phyloP scores from a whole-genome alignment of 2,113 vertebrate species.

The Australoheros scitulus region DNA sequence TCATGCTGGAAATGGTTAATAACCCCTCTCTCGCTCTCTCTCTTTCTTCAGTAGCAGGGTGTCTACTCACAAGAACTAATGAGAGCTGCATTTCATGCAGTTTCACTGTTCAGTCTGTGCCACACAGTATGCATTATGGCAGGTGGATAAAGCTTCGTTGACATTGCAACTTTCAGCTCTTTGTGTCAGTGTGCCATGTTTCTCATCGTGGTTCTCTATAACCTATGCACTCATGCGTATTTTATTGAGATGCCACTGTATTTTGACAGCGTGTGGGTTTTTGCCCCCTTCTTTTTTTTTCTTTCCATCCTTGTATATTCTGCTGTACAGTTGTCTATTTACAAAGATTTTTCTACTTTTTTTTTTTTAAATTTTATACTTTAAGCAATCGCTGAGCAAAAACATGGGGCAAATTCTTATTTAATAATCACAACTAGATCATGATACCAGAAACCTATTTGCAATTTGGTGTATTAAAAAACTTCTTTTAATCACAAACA shows the following conservation, averaged over 20 bases:
- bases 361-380: no score
- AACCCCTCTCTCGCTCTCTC: neutral
- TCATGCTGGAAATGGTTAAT: neutral
- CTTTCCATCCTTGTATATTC: neutral
- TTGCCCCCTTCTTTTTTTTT: neutral
- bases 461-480: neutral
- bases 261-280: neutral
- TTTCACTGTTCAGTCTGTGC: neutral
- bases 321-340: neutral
- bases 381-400: neutral
- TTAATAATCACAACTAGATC: neutral
- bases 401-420: neutral
- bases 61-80: neutral
- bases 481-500: neutral
- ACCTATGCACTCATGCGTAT: neutral
- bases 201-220: neutral
- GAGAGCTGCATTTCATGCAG: neutral
- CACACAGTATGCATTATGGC: neutral
- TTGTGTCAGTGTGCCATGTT: neutral
- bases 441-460: neutral
- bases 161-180: slow-evolving; percentile 1
- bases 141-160: neutral
- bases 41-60: neutral
- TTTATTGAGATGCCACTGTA: neutral
- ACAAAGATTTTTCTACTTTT: neutral